Evolutionary conservation across 1,140 invertebrate genomes (phyloP).

Genomic region (Cotesia typhae): DNA sequence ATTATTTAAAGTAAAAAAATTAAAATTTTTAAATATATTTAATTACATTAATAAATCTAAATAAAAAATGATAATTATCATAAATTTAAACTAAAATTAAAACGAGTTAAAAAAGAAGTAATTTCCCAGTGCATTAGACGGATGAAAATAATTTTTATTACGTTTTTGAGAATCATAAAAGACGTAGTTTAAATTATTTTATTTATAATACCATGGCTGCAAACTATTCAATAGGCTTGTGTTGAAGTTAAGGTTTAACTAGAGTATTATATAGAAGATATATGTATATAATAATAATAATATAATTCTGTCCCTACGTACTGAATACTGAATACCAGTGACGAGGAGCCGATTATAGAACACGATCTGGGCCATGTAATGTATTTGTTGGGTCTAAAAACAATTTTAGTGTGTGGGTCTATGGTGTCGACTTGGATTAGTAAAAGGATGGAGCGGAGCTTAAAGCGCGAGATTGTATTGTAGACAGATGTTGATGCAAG

Average conservation of each 20-base stretch:
- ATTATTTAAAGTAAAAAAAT: neutral
- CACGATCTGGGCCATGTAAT: constrained; percentile 53
- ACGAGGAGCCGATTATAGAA: constrained; percentile 53
- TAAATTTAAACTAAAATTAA: no score
- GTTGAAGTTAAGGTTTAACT: no score
- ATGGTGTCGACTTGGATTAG: constrained; percentile 4
- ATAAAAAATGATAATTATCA: no score
- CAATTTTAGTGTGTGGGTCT: neutral
- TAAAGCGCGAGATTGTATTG: no score
- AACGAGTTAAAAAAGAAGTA: no score
- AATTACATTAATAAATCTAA: neutral
- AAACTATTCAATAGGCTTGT: no score
- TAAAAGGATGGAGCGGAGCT: constrained; percentile 7
- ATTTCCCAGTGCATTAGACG: no score
- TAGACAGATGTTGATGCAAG: no score
- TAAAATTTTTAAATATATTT: constrained; percentile 22
- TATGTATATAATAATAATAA: neutral
- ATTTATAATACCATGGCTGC: constrained; percentile 4
- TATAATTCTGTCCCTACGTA: constrained; percentile 42
- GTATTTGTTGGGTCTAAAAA: no score
- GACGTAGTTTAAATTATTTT: constrained; percentile 1
- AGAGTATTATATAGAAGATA: neutral
- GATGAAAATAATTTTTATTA: no score
- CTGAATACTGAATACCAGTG: neutral
- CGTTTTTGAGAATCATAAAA: no score